Evolutionary conservation across 2,888 invertebrate species (phyloP).

Genomic region (Brenthis hecate): DNA sequence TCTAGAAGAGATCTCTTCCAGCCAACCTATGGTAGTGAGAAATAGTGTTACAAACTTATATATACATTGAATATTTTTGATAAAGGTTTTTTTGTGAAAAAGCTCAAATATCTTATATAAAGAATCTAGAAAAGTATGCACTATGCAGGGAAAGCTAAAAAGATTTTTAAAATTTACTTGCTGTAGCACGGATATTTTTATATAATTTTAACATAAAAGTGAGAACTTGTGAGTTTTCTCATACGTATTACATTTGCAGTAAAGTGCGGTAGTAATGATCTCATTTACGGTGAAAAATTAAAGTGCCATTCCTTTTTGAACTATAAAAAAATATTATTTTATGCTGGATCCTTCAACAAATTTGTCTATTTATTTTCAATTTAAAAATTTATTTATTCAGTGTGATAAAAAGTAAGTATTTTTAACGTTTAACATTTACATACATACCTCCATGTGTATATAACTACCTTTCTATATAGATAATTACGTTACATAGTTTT

Average conservation of each 20-base stretch:
- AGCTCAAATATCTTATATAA: too few species aligned
- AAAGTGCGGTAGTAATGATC: conserved; percentile 35
- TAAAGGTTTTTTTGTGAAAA: too few species aligned
- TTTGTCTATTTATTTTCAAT: background rate
- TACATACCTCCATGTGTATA: too few species aligned
- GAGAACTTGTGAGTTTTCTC: conserved; percentile 23
- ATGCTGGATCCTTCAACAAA: background rate
- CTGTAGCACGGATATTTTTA: conserved; percentile 7
- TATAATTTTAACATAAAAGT: conserved; percentile 13
- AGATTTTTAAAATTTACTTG: conserved; percentile 8
- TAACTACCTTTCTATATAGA: too few species aligned
- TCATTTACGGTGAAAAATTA: conserved; percentile 31
- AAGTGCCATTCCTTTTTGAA: conserved; percentile 10
- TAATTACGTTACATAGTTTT: too few species aligned
- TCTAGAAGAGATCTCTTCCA: too few species aligned
- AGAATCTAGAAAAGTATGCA: too few species aligned
- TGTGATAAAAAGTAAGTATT: background rate
- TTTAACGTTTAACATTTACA: too few species aligned
- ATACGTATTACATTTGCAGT: conserved; percentile 27
- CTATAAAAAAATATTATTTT: background rate
- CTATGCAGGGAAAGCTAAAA: too few species aligned
- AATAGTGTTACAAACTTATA: too few species aligned
- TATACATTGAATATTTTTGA: too few species aligned
- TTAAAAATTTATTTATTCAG: background rate
- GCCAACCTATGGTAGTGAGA: too few species aligned